Evolutionary conservation across 2,797 vertebrate species (phyloP).

Genomic region (Sylvia borin): DNA sequence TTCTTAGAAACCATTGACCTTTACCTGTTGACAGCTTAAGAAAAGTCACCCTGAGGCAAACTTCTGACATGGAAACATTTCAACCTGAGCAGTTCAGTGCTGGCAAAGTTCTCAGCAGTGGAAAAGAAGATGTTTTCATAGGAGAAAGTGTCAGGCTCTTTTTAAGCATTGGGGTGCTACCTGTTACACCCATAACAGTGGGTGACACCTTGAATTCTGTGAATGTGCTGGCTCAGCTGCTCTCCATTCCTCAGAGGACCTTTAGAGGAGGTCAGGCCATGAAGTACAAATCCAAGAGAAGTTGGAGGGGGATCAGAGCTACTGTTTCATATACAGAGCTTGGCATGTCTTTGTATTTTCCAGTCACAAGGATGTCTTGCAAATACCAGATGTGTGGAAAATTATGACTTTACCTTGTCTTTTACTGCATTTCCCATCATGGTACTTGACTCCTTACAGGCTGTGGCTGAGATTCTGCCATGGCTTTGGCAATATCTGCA

Average conservation of each 20-base stretch:
- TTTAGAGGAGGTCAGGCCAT: neutral
- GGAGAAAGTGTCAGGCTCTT: neutral
- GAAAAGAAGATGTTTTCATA: neutral
- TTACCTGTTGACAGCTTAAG: neutral
- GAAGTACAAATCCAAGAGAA: neutral
- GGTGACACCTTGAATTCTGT: neutral
- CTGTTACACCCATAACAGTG: neutral
- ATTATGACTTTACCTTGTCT: neutral
- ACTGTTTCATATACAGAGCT: neutral
- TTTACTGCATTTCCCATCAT: neutral
- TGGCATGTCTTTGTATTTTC: neutral
- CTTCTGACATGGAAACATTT: neutral
- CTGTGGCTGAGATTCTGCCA: neutral
- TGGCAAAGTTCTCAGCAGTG: neutral
- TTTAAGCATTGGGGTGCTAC: neutral
- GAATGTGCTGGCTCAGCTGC: neutral
- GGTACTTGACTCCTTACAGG: neutral
- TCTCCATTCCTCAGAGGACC: neutral
- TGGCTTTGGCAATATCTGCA: neutral
- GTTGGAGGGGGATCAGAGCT: neutral
- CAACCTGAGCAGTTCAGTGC: neutral
- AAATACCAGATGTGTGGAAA: neutral
- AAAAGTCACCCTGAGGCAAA: conserved; percentile 19
- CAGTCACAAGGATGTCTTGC: neutral
- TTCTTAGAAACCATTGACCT: conserved; percentile 24